These are phyloP conservation scores for Pollimyrus isidori DNA, from an alignment of 2,113 vertebrate genomes.

Conservation along the genomic window DNA sequence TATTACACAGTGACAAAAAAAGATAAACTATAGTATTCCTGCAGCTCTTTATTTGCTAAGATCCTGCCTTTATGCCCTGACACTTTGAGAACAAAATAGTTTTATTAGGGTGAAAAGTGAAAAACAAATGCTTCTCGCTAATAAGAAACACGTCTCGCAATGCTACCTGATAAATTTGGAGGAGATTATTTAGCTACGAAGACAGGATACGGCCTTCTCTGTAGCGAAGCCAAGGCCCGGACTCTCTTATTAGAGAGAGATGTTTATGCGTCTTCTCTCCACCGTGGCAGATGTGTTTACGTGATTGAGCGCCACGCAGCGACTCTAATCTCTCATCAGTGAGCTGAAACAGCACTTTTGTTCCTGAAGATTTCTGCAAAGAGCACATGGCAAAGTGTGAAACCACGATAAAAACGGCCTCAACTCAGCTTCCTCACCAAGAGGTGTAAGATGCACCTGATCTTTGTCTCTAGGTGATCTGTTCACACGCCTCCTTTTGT, in stretches of 20 bases:
- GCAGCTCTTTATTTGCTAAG: background rate
- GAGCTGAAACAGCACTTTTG: constrained; percentile 36
- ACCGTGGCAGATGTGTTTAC: constrained; percentile 40
- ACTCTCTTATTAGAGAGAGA: background rate
- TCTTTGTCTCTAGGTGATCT: constrained; percentile 43
- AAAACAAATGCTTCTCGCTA: background rate
- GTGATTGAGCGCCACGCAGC: constrained; percentile 52
- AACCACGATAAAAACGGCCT: constrained; percentile 23
- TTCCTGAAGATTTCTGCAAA: constrained; percentile 38
- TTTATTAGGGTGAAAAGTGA: background rate
- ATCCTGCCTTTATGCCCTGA: background rate
- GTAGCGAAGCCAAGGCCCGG: background rate
- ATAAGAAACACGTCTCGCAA: background rate
- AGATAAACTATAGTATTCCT: background rate
- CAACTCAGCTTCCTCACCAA: background rate
- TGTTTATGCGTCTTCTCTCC: background rate
- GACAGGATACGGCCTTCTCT: background rate
- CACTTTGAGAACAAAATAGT: background rate
- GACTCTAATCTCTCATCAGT: constrained; percentile 55
- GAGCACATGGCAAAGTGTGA: constrained; percentile 15
- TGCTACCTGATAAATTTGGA: background rate
- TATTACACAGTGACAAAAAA: background rate
- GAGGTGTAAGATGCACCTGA: constrained; percentile 26
- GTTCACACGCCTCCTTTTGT: background rate
- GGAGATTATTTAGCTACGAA: background rate